Conservation (phyloP, 2,888 invertebrate genomes). For the Adineta ricciae region DNA sequence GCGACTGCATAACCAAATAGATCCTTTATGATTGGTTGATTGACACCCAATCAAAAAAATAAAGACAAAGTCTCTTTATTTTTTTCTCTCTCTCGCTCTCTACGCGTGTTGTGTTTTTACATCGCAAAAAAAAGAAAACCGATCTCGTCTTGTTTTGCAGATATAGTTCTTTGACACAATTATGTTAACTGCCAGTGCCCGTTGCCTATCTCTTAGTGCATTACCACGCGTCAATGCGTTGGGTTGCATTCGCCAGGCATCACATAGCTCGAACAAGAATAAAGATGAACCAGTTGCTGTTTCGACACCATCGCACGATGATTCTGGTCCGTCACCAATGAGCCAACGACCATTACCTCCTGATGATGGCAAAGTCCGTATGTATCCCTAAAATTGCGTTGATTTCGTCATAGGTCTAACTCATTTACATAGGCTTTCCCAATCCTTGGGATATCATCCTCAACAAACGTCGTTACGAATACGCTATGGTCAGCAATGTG, state of each 20-base stretch:
- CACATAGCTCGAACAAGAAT: neutral
- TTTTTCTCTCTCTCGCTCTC: neutral
- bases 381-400: neutral
- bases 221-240: neutral
- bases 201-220: neutral
- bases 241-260: neutral
- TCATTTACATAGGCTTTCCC: slow-evolving; percentile 21
- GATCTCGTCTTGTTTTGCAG: neutral
- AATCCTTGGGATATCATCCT: slow-evolving; percentile 32
- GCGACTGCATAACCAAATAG: no score
- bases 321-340: neutral
- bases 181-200: neutral
- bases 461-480: slow-evolving; percentile 29
- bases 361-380: slow-evolving; percentile 20
- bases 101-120: neutral
- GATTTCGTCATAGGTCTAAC: neutral
- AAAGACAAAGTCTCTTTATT: neutral
- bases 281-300: neutral
- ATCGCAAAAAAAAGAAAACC: neutral
- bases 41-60: neutral
- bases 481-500: slow-evolving; percentile 16
- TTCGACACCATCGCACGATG: neutral
- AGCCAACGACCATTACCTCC: neutral
- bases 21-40: neutral
- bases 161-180: neutral